Evolutionary conservation across 2,113 vertebrate genomes (phyloP).

Genomic region (Hyla sarda): DNA sequence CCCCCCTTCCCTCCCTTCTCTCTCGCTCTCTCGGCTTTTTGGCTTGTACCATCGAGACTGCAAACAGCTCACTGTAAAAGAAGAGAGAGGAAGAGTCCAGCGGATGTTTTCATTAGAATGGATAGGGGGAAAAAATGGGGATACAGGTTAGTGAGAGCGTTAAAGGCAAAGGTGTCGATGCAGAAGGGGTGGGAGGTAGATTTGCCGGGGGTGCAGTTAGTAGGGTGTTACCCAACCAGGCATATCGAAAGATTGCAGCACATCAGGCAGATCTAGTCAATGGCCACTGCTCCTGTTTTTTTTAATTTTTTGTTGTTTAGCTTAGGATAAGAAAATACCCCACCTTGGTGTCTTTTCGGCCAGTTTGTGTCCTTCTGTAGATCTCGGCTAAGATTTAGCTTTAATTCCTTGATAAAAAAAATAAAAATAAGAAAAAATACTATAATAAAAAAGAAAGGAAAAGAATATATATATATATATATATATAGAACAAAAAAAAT

Average conservation of each 20-base stretch:
- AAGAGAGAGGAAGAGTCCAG: constrained; percentile 57
- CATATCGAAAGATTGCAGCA: constrained; percentile 62
- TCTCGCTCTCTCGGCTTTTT: constrained; percentile 45
- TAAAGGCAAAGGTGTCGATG: constrained; percentile 18
- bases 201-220: constrained; percentile 63
- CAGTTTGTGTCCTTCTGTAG: constrained; percentile 70
- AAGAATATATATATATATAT: not conserved
- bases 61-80: constrained; percentile 51
- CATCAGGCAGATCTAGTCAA: constrained; percentile 64
- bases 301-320: not conserved
- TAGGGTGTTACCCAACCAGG: constrained; percentile 65
- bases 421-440: constrained; percentile 1
- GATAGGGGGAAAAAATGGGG: constrained; percentile 46
- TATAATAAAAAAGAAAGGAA: not conserved
- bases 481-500: not conserved
- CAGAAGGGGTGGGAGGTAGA: constrained; percentile 11
- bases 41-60: constrained; percentile 61
- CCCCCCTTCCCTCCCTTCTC: too few species aligned
- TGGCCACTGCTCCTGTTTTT: constrained; percentile 62
- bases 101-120: constrained; percentile 59
- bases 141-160: constrained; percentile 49
- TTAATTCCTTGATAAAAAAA: constrained; percentile 32
- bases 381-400: constrained; percentile 31
- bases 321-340: constrained; percentile 65
- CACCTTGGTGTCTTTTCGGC: constrained; percentile 75